These are phyloP conservation scores for Cryptophagus acutangulus DNA, from an alignment of 2,888 invertebrate genomes.

Conservation along the genomic window DNA sequence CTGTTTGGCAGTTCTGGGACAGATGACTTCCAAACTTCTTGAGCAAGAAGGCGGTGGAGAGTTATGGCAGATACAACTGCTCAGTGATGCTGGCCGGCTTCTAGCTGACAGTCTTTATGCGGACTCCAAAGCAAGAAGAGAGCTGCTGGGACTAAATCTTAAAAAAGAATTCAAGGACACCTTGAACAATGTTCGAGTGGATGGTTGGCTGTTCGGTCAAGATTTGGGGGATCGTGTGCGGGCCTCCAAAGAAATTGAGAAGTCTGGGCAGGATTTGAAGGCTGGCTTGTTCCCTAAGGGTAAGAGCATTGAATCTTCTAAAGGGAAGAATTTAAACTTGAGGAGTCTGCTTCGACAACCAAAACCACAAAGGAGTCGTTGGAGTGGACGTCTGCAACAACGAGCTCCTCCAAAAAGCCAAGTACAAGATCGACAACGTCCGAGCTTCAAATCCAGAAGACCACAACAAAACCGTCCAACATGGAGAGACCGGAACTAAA, in stretches of 20 bases:
- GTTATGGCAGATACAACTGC: conserved; percentile 4
- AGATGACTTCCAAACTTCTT: conserved; percentile 11
- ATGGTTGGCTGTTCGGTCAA: conserved; percentile 15
- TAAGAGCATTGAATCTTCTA: no score
- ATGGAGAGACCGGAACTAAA: background rate
- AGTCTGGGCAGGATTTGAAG: conserved; percentile 3
- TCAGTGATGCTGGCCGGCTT: conserved; percentile 13
- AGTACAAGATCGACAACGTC: background rate
- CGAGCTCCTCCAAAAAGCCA: conserved; percentile 1
- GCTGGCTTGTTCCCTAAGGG: no score
- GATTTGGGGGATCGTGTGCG: conserved; percentile 14
- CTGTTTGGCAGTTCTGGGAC: conserved; percentile 10
- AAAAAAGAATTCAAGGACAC: background rate
- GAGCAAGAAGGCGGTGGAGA: conserved; percentile 6
- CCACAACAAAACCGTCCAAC: background rate
- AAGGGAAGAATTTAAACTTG: conserved; percentile 9
- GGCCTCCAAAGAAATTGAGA: conserved; percentile 14
- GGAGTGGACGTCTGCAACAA: no score
- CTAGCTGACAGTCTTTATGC: conserved; percentile 11
- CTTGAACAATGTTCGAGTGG: conserved; percentile 6
- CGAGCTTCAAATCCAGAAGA: background rate
- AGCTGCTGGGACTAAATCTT: background rate
- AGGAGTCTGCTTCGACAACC: conserved; percentile 13
- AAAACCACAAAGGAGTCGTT: no score
- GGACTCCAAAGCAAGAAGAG: conserved; percentile 10